Evolutionary conservation across 2,113 vertebrate species (phyloP).

Genomic region (Peucedramus taeniatus): DNA sequence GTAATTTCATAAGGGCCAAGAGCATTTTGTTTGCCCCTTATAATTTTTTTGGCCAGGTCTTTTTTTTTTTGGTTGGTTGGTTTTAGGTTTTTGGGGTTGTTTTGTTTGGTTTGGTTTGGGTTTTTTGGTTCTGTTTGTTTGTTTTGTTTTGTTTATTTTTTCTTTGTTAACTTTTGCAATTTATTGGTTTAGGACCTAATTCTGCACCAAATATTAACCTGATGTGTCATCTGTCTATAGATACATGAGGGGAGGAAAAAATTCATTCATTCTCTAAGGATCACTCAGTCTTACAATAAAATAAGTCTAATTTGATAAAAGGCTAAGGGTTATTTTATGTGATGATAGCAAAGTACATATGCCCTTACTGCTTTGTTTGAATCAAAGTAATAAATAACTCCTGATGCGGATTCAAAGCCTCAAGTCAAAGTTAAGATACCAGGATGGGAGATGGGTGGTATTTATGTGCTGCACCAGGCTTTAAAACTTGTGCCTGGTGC

Average conservation of each 20-base stretch:
- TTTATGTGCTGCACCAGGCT: neutral
- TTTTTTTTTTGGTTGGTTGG: neutral
- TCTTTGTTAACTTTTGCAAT: neutral
- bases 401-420: neutral
- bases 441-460: neutral
- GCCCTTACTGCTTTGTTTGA: neutral
- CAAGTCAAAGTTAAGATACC: neutral
- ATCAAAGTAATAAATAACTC: neutral
- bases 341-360: neutral
- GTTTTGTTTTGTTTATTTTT: neutral
- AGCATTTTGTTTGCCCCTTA: neutral
- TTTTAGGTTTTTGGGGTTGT: no score
- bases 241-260: accelerated
- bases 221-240: neutral
- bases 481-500: neutral
- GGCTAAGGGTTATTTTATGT: neutral
- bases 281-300: neutral
- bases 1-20: neutral
- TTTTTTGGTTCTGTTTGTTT: no score
- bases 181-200: neutral
- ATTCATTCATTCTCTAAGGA: neutral
- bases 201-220: neutral
- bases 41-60: neutral
- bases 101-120: no score
- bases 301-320: neutral